A percentile compares a stretch with the other conserved stretches of the same genome.
Conservation (phyloP, 2,113 vertebrate species). For the Cariama cristata region DNA sequence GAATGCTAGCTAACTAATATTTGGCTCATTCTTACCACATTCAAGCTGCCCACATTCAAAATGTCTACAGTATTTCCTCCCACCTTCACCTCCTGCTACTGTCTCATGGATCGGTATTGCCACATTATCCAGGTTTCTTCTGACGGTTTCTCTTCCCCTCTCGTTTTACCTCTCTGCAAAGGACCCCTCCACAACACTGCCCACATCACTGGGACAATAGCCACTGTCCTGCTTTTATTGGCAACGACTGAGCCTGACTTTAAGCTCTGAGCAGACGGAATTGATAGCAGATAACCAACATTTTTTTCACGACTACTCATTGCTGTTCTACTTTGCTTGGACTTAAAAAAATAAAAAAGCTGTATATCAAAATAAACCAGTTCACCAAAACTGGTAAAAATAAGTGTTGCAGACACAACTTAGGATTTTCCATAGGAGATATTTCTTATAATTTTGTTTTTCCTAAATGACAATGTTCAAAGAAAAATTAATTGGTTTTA, state of each 20-base stretch:
- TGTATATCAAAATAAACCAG: neutral
- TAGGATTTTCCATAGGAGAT: neutral
- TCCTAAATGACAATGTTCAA: neutral
- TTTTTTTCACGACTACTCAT: neutral
- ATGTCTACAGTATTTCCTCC: neutral
- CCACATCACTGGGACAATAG: neutral
- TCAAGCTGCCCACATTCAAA: neutral
- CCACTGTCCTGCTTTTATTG: neutral
- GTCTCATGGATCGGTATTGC: neutral
- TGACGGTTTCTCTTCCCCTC: neutral
- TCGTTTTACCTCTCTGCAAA: neutral
- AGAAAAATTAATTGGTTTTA: neutral
- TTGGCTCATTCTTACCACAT: neutral
- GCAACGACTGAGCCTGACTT: neutral
- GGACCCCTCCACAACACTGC: neutral
- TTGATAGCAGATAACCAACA: neutral
- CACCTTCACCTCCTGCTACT: neutral
- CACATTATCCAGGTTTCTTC: neutral
- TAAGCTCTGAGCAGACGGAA: neutral
- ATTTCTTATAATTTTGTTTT: neutral
- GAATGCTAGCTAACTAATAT: constrained; percentile 28
- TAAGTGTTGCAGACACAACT: neutral
- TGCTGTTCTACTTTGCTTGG: neutral
- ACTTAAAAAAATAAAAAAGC: neutral
- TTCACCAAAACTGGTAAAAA: neutral